Percentiles rank a stretch among this genome's conserved stretches.
Evolutionary conservation across 2,797 vertebrate species (phyloP).

Genomic region (Semotilus atromaculatus): DNA sequence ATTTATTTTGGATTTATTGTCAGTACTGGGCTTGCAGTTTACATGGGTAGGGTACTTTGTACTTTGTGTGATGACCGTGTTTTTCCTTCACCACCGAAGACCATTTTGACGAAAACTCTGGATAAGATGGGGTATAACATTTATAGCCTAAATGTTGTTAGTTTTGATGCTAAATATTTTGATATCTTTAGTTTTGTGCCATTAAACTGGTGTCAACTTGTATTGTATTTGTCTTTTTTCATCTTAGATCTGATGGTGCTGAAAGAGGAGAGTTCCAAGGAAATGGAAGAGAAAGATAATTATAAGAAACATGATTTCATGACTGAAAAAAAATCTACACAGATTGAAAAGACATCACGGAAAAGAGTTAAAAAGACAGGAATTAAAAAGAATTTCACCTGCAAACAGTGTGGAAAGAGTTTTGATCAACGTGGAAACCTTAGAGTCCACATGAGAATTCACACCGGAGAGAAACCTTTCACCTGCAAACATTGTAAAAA

Average conservation of each 20-base stretch:
- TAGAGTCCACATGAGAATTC: neutral
- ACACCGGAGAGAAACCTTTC: neutral
- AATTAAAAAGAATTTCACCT: neutral
- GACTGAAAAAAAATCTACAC: neutral
- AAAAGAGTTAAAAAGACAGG: neutral
- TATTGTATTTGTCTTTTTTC: neutral
- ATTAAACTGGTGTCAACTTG: neutral
- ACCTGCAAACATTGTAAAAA: neutral
- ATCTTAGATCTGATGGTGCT: neutral
- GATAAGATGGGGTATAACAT: too few species aligned
- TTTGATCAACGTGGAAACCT: neutral
- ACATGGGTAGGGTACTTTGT: too few species aligned
- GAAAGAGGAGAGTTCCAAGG: neutral
- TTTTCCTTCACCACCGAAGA: too few species aligned
- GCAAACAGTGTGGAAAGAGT: neutral
- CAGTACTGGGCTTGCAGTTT: too few species aligned
- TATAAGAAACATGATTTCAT: neutral
- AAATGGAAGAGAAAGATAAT: neutral
- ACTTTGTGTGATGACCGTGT: too few species aligned
- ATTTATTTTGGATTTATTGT: too few species aligned
- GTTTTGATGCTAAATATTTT: neutral
- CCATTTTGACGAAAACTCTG: too few species aligned
- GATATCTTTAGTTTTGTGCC: neutral
- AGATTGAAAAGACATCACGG: neutral
- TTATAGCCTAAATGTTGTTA: neutral